Conservation (phyloP, 2,888 invertebrate genomes). For the Pachliopta kotzebuea region DNA sequence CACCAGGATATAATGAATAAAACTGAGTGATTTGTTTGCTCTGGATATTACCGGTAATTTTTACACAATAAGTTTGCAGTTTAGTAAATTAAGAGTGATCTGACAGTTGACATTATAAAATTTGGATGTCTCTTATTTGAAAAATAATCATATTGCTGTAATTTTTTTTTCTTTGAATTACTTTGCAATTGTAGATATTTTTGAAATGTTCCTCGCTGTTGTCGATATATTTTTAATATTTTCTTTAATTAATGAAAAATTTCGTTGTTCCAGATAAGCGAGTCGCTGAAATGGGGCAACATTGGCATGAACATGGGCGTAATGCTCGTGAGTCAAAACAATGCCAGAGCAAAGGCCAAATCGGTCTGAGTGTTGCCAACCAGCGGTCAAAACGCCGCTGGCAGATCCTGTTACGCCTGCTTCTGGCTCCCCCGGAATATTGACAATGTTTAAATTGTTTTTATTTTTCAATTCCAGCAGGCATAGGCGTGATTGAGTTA, state of each 20-base stretch:
- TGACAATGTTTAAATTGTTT: conserved; percentile 57
- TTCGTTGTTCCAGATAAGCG: conserved; percentile 83
- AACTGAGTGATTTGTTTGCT: too few relatives aligned
- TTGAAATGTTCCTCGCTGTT: too few relatives aligned
- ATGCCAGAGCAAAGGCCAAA: conserved; percentile 64
- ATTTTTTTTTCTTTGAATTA: too few relatives aligned
- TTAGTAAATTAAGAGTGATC: too few relatives aligned
- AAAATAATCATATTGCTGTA: too few relatives aligned
- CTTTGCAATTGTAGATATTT: too few relatives aligned
- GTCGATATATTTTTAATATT: not conserved
- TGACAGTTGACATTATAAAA: too few relatives aligned
- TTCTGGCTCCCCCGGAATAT: conserved; percentile 63
- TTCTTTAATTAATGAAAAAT: conserved; percentile 31
- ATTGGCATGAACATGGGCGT: conserved; percentile 86
- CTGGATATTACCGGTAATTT: too few relatives aligned
- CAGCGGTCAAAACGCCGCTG: conserved; percentile 57
- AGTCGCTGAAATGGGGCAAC: conserved; percentile 86
- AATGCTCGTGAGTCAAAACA: conserved; percentile 80
- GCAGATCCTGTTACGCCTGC: conserved; percentile 63
- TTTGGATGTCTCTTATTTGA: too few relatives aligned
- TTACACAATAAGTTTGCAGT: too few relatives aligned
- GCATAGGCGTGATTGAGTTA: conserved; percentile 15
- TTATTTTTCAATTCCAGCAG: conserved; percentile 15
- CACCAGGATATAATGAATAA: too few relatives aligned
- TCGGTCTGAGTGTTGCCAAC: conserved; percentile 72